Evolutionary conservation across 2,888 invertebrate species (phyloP), one percentile per base, ranked within the genome.

Genomic region (Chromoteleia sp.): DNA sequence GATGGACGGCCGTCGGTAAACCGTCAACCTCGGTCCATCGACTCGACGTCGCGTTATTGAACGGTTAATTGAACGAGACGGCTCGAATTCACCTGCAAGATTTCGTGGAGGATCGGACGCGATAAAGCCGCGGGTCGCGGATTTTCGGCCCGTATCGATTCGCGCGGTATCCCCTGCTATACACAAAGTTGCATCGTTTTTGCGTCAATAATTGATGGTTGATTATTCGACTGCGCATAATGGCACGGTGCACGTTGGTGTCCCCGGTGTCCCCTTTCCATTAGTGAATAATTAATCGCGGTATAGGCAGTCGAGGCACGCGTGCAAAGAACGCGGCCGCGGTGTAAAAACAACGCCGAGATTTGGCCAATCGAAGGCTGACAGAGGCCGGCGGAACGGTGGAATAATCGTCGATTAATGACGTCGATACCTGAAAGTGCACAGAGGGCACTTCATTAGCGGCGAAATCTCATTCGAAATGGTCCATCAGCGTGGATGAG

Each of bases 171-270:
- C 14, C 54, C 36, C 2, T 58, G 14, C 12, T 25, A 41, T 15
- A 36, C 14, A 58, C 56, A n/a, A 39, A 36, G 58, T 39, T 12
- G 58, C 15, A 41, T 25, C 3, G 41, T 63, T 30, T 25, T n/a
- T 33, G 36, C n/a, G 6, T 65, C 7, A 50, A 65, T 65, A 65
- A 52, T 65, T 50, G 48, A 63, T 30, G 10, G n/a, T n/a, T n/a
- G n/a, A n/a, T n/a, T n/a, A n/a, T n/a, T n/a, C n/a, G n/a, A n/a
- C n/a, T n/a, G n/a, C n/a, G n/a, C 15, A 21, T 48, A 48, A 48
- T 21, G n/a, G 7, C 25, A 25, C 5, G 25, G 25, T 25, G 5
- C 2, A 25, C 5, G 25, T 25, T 25, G 17, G 8, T n/a, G 15
- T 43, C 1, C 15, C 7, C n/a, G n/a, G n/a, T 14, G 8, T 59